phyloP scores from a whole-genome alignment of 2,888 invertebrate species.

The Perizoma flavofasciatum region DNA sequence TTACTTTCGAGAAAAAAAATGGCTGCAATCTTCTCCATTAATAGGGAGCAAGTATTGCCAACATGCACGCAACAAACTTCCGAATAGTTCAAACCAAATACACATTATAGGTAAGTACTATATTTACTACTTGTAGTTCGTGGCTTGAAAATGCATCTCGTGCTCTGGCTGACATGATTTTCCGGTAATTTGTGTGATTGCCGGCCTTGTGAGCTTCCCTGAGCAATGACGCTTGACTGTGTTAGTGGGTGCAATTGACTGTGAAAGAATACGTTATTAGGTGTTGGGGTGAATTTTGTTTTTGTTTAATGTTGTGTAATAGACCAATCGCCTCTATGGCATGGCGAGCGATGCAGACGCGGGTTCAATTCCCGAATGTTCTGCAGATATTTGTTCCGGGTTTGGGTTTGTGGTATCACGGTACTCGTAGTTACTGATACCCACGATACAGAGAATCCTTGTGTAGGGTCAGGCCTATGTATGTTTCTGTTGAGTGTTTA shows the following conservation, averaged over 20 bases:
- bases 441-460: no score
- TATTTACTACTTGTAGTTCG: background rate
- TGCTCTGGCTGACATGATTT: conserved; percentile 28
- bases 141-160: conserved; percentile 7
- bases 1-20: background rate
- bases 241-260: conserved; percentile 15
- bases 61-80: background rate
- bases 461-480: no score
- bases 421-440: no score
- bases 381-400: no score
- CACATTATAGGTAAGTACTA: no score
- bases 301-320: conserved; percentile 12
- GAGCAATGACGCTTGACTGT: conserved; percentile 28
- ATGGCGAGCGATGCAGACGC: no score
- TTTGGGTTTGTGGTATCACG: no score
- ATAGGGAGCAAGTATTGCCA: no score
- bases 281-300: conserved; percentile 15
- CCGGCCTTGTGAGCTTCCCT: conserved; percentile 28
- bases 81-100: background rate
- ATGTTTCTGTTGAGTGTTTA: no score
- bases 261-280: conserved; percentile 26
- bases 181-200: conserved; percentile 40
- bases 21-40: no score
- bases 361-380: no score
- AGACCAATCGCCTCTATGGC: conserved; percentile 10